Evolutionary conservation across 2,797 vertebrate species (phyloP).

Genomic region (Argentina silus): DNA sequence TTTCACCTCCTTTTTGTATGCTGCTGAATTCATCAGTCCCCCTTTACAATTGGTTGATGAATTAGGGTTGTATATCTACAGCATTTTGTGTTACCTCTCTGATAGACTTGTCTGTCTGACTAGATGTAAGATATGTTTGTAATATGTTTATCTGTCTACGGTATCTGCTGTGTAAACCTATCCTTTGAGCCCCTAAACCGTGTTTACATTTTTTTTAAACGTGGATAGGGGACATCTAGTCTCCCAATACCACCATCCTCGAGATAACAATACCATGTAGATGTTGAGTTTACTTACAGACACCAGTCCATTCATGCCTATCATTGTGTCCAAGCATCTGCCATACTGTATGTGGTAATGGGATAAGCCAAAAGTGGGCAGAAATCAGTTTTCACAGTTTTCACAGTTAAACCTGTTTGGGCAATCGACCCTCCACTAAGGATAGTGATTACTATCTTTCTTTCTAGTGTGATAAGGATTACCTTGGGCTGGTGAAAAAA

Average conservation of each 20-base stretch:
- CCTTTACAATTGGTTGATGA: slow-evolving; percentile 9
- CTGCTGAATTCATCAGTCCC: slow-evolving; percentile 37
- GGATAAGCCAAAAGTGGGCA: not conserved
- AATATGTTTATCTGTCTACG: not conserved
- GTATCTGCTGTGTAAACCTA: not conserved
- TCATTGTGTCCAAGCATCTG: too few relatives aligned
- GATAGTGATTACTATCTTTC: not conserved
- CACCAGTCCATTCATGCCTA: too few relatives aligned
- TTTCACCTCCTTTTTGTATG: slow-evolving; percentile 68
- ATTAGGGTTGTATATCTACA: slow-evolving; percentile 7
- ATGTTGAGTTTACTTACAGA: too few relatives aligned
- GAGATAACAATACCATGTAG: too few relatives aligned
- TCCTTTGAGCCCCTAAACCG: too few relatives aligned
- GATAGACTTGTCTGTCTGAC: too few relatives aligned
- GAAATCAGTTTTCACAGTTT: not conserved
- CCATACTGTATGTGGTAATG: too few relatives aligned
- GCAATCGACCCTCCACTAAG: not conserved
- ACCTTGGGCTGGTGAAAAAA: slow-evolving; percentile 6
- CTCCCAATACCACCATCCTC: too few relatives aligned
- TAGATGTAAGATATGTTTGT: too few relatives aligned
- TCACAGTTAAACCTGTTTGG: not conserved
- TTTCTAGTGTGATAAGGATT: not conserved
- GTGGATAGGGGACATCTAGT: too few relatives aligned
- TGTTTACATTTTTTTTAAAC: too few relatives aligned
- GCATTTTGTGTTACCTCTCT: slow-evolving; percentile 11